A percentile compares a stretch with the other conserved stretches of the same genome.
Evolutionary conservation across 1,140 invertebrate species (phyloP).

Genomic region (Aphidius ervi): DNA sequence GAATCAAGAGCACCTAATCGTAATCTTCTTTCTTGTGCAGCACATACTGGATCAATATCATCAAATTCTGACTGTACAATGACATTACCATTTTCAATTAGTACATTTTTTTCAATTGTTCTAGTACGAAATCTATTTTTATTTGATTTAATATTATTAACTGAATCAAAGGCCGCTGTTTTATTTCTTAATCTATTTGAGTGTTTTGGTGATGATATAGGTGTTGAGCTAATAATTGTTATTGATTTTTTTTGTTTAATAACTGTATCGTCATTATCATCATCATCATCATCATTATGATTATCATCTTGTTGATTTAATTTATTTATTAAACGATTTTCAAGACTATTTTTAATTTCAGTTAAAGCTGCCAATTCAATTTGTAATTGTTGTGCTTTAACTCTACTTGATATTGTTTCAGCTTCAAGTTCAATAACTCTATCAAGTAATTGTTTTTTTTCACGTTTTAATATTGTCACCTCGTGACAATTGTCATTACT

Average conservation of each 20-base stretch:
- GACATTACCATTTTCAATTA: constrained; percentile 32
- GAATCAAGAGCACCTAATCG: constrained; percentile 48
- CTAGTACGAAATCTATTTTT: constrained; percentile 50
- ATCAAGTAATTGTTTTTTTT: constrained; percentile 68
- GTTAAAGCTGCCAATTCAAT: constrained; percentile 59
- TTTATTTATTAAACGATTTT: constrained; percentile 59
- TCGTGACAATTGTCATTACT: constrained; percentile 21
- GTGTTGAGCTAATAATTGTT: constrained; percentile 28
- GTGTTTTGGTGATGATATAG: constrained; percentile 32
- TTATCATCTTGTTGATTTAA: constrained; percentile 35
- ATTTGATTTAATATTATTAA: constrained; percentile 32
- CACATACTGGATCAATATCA: constrained; percentile 34
- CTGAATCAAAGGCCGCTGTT: constrained; percentile 37
- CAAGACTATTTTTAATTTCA: constrained; percentile 59
- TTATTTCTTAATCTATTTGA: constrained; percentile 35
- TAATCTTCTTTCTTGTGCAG: constrained; percentile 37
- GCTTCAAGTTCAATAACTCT: constrained; percentile 70
- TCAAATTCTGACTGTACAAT: constrained; percentile 29
- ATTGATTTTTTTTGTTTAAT: constrained; percentile 33
- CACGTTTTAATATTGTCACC: constrained; percentile 56
- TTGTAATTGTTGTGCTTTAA: constrained; percentile 61
- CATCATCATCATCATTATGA: constrained; percentile 27
- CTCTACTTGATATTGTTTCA: constrained; percentile 61
- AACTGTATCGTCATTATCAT: constrained; percentile 29
- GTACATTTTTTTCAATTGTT: constrained; percentile 50